phyloP scores from a whole-genome alignment of 1,140 invertebrate species.

The Lysiphlebus fabarum region DNA sequence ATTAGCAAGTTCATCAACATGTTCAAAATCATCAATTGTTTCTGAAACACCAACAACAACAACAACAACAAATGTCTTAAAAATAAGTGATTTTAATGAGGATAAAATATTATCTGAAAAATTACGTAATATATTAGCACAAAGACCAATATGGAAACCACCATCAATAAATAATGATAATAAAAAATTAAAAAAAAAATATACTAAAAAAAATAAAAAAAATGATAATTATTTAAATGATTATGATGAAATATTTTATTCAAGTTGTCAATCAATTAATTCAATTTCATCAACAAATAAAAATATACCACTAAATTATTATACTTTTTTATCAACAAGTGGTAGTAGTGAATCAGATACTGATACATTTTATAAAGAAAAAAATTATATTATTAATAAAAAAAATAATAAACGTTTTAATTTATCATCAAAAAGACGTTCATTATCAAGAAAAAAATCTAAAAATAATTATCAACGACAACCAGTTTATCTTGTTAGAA shows the following conservation, averaged over 20 bases:
- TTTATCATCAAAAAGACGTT: constrained; percentile 37
- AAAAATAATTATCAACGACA: constrained; percentile 36
- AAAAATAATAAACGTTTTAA: constrained; percentile 16
- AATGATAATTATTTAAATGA: background rate
- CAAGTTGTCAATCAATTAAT: constrained; percentile 40
- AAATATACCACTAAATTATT: constrained; percentile 22
- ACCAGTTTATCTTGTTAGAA: constrained; percentile 49
- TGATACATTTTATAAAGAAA: constrained; percentile 13
- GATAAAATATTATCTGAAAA: constrained; percentile 49
- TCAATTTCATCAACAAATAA: constrained; percentile 40
- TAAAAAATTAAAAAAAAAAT: no score
- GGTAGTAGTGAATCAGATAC: constrained; percentile 42
- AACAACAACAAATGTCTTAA: constrained; percentile 29
- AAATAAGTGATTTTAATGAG: constrained; percentile 53
- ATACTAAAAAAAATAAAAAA: no score
- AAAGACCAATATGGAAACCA: constrained; percentile 32
- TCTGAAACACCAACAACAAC: constrained; percentile 22
- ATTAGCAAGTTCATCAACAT: constrained; percentile 29
- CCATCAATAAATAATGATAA: constrained; percentile 14
- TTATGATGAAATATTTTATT: constrained; percentile 42
- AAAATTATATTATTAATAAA: constrained; percentile 1
- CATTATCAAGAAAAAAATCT: constrained; percentile 48
- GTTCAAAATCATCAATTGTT: constrained; percentile 39
- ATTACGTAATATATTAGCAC: constrained; percentile 33
- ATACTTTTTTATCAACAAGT: constrained; percentile 40